Evolutionary conservation across 2,797 vertebrate genomes (phyloP).

Genomic region (Aplochiton taeniatus): DNA sequence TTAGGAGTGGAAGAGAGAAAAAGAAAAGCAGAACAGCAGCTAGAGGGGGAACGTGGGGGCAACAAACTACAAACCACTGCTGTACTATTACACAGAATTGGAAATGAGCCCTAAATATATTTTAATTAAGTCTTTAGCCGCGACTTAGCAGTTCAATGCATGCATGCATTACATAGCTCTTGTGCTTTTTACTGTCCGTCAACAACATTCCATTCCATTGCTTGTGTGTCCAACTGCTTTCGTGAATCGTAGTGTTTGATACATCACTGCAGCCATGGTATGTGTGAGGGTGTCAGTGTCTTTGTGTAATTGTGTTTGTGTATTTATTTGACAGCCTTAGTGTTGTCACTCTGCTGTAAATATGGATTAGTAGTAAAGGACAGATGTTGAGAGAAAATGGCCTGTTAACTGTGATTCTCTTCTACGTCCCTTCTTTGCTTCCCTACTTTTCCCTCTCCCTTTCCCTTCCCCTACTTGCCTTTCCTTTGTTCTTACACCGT

Average conservation of each 20-base stretch:
- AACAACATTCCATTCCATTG: background rate
- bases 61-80: constrained; percentile 14
- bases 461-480: too few species aligned
- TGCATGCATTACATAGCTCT: background rate
- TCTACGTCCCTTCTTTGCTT: background rate
- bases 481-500: background rate
- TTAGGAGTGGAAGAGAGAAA: constrained; percentile 13
- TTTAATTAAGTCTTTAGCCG: constrained; percentile 32
- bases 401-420: background rate
- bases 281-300: constrained; percentile 1
- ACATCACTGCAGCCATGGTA: background rate
- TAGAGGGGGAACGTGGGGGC: background rate
- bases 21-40: background rate
- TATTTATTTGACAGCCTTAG: background rate
- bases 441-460: too few species aligned
- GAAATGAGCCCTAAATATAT: constrained; percentile 27
- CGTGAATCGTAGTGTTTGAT: background rate
- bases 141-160: constrained; percentile 17
- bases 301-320: background rate
- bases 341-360: constrained; percentile 6
- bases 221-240: background rate
- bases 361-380: background rate
- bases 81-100: constrained; percentile 19
- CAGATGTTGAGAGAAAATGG: background rate
- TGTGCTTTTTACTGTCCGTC: background rate